A percentile compares a stretch with the other conserved stretches of the same genome.
Evolutionary conservation across 1,140 invertebrate genomes (phyloP).

Genomic region (Proales similis): DNA sequence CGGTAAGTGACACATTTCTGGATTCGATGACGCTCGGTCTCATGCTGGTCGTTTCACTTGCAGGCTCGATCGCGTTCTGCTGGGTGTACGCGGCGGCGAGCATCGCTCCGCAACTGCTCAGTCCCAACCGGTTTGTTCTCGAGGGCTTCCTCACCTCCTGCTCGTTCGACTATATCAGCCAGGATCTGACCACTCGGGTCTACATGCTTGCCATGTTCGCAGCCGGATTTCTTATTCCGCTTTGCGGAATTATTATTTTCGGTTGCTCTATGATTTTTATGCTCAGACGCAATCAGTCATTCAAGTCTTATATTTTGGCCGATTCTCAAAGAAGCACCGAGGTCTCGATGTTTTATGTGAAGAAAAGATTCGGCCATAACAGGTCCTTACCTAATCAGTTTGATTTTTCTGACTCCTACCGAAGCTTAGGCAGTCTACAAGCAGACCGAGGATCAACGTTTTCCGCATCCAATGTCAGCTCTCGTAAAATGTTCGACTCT

Average conservation of each 20-base stretch:
- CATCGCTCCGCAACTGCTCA: conserved; percentile 11
- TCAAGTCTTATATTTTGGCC: too few relatives aligned
- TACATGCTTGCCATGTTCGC: conserved; percentile 16
- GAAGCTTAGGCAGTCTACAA: too few relatives aligned
- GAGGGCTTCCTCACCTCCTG: conserved; percentile 35
- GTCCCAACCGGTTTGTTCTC: conserved; percentile 21
- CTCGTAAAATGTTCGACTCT: too few relatives aligned
- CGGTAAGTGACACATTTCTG: background rate
- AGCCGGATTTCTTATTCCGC: conserved; percentile 23
- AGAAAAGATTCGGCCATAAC: too few relatives aligned
- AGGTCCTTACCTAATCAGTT: too few relatives aligned
- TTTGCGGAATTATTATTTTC: background rate
- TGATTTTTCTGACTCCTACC: too few relatives aligned
- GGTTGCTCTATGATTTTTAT: too few relatives aligned
- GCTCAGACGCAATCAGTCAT: too few relatives aligned
- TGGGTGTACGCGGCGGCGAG: conserved; percentile 16
- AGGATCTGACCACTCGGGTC: background rate
- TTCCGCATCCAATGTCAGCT: too few relatives aligned
- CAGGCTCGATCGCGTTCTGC: conserved; percentile 13
- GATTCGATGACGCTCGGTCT: background rate
- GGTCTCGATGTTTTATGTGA: too few relatives aligned
- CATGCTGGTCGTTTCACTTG: background rate
- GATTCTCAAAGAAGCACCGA: too few relatives aligned
- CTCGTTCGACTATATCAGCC: conserved; percentile 28
- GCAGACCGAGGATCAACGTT: too few relatives aligned